Percentiles rank a stretch among this genome's conserved stretches.
phyloP scores from a whole-genome alignment of 2,113 vertebrate species.

The Spheniscus mendiculus region DNA sequence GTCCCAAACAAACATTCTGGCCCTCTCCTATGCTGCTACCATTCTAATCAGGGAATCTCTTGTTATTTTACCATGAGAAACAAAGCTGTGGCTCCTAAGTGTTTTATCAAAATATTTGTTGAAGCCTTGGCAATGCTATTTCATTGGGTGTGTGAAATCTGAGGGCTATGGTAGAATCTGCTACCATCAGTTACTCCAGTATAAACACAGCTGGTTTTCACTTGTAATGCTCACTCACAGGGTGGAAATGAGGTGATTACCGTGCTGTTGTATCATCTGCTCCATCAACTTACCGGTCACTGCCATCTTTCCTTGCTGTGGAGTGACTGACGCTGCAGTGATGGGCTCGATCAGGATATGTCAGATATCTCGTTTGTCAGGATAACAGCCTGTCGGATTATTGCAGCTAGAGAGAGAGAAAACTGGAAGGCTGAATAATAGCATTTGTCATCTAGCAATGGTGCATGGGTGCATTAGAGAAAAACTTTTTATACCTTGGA shows the following conservation, averaged over 20 bases:
- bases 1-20: not conserved
- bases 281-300: not conserved
- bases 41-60: not conserved
- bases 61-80: not conserved
- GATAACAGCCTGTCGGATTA: not conserved
- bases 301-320: not conserved
- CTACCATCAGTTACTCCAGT: not conserved
- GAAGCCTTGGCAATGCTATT: not conserved
- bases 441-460: not conserved
- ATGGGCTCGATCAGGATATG: not conserved
- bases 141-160: not conserved
- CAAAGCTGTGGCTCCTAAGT: no score
- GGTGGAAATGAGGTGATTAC: not conserved
- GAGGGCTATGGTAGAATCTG: not conserved
- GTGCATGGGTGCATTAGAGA: not conserved
- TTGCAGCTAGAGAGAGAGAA: not conserved
- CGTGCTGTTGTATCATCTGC: not conserved
- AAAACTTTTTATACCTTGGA: not conserved
- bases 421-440: not conserved
- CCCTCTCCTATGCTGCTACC: not conserved
- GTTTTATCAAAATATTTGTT: not conserved
- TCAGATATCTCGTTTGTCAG: not conserved
- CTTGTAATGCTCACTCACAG: rapidly evolving
- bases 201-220: not conserved
- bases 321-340: not conserved